Conservation (phyloP, 2,888 invertebrate genomes). For the Diarsia brunnea region DNA sequence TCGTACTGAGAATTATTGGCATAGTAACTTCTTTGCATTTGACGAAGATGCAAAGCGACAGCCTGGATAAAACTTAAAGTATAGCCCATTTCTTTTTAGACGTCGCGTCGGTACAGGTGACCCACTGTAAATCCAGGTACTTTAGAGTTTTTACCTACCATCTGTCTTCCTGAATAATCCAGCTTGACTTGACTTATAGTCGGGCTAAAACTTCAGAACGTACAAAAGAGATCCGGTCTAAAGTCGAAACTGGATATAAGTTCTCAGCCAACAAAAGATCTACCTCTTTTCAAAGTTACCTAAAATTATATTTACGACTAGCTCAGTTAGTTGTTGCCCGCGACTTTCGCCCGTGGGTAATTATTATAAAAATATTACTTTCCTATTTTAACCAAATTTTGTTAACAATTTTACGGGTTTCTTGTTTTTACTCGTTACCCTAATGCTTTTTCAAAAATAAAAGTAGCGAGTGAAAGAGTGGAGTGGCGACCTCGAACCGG, state of each 20-base stretch:
- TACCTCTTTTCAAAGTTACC: constrained; percentile 19
- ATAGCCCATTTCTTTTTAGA: not conserved
- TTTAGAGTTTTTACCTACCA: constrained; percentile 16
- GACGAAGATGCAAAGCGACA: no score
- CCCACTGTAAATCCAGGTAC: constrained; percentile 14
- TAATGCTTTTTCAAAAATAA: no score
- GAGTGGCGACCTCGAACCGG: no score
- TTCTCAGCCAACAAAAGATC: constrained; percentile 25
- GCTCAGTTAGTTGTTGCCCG: not conserved
- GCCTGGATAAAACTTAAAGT: not conserved
- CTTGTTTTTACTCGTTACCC: no score
- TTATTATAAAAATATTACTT: no score
- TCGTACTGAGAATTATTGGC: no score
- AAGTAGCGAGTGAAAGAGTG: no score
- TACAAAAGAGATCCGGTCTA: constrained; percentile 22
- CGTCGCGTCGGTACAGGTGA: not conserved
- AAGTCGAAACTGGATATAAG: constrained; percentile 20
- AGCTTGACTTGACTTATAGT: constrained; percentile 21
- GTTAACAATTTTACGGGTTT: no score
- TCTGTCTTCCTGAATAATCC: constrained; percentile 22
- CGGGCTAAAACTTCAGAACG: constrained; percentile 11
- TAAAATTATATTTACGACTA: constrained; percentile 28
- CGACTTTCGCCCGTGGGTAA: no score
- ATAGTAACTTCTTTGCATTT: no score
- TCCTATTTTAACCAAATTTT: no score